A percentile compares a stretch with the other conserved stretches of the same genome.
Conservation (phyloP, 2,888 invertebrate species). For the Leptodirus hochenwartii region DNA sequence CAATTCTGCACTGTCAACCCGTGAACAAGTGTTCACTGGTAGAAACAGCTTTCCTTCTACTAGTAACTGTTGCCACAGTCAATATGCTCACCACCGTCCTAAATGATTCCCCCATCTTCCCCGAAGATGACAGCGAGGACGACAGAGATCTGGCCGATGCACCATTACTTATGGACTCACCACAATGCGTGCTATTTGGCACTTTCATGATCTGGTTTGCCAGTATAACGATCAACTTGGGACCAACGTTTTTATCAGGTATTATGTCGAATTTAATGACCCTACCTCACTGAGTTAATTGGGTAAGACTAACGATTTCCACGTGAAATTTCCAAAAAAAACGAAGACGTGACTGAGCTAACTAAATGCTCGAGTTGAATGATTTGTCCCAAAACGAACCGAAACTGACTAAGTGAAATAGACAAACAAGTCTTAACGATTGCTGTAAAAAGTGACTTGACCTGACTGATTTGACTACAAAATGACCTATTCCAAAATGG, state of each 20-base stretch:
- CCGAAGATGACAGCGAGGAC: slow-evolving; percentile 56
- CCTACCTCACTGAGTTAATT: background rate
- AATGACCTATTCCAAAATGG: too few species aligned
- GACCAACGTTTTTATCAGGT: slow-evolving; percentile 71
- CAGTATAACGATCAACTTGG: slow-evolving; percentile 76
- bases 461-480: too few species aligned
- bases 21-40: slow-evolving; percentile 74
- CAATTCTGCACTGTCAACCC: slow-evolving; percentile 65
- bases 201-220: slow-evolving; percentile 91
- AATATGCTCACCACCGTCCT: slow-evolving; percentile 77
- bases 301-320: background rate
- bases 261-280: slow-evolving; percentile 5
- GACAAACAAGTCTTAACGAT: too few species aligned
- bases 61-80: slow-evolving; percentile 80
- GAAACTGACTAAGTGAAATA: too few species aligned
- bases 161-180: slow-evolving; percentile 66
- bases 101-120: slow-evolving; percentile 72
- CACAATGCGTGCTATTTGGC: slow-evolving; percentile 79
- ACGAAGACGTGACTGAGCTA: too few species aligned
- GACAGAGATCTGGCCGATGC: slow-evolving; percentile 45
- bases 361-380: too few species aligned
- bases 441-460: too few species aligned
- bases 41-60: slow-evolving; percentile 71
- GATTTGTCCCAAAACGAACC: too few species aligned
- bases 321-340: too few species aligned